phyloP scores from a whole-genome alignment of 2,797 vertebrate species.

The Malurus leucopterus region DNA sequence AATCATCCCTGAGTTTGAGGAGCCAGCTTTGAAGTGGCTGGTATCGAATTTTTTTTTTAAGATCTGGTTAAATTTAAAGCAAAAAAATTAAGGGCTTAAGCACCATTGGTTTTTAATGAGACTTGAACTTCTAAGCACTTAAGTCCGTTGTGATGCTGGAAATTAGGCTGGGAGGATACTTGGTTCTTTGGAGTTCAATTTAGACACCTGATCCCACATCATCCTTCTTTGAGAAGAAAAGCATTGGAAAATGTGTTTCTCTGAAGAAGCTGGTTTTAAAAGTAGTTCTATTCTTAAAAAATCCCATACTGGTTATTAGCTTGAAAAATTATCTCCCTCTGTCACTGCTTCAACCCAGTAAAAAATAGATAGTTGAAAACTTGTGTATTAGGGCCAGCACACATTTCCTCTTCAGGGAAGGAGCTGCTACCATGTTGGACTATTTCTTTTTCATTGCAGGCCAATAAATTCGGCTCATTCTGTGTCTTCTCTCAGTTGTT shows the following conservation, averaged over 20 bases:
- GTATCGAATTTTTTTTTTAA: not conserved
- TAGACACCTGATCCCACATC: not conserved
- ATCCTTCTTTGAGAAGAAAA: not conserved
- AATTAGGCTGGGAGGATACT: not conserved
- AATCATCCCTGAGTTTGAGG: not conserved
- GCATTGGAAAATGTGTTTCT: not conserved
- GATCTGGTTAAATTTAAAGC: not conserved
- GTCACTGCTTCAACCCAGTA: not conserved
- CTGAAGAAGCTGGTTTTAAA: not conserved
- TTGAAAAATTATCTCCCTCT: not conserved
- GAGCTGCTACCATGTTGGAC: not conserved
- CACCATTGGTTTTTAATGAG: not conserved
- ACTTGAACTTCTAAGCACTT: not conserved
- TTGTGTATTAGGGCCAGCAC: not conserved
- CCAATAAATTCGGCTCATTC: not conserved
- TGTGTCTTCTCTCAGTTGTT: not conserved
- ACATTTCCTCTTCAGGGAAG: not conserved
- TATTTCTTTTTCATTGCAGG: not conserved
- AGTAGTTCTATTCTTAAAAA: not conserved
- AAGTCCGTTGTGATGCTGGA: not conserved
- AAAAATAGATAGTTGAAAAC: not conserved
- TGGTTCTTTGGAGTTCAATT: not conserved
- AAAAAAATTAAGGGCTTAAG: not conserved
- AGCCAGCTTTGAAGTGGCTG: conserved; percentile 32
- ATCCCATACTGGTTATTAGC: not conserved